Percentiles rank a stretch among this genome's conserved stretches.
These are phyloP conservation scores for Varanus salvator DNA, from an alignment of 2,113 vertebrate genomes.

Conservation along the genomic window DNA sequence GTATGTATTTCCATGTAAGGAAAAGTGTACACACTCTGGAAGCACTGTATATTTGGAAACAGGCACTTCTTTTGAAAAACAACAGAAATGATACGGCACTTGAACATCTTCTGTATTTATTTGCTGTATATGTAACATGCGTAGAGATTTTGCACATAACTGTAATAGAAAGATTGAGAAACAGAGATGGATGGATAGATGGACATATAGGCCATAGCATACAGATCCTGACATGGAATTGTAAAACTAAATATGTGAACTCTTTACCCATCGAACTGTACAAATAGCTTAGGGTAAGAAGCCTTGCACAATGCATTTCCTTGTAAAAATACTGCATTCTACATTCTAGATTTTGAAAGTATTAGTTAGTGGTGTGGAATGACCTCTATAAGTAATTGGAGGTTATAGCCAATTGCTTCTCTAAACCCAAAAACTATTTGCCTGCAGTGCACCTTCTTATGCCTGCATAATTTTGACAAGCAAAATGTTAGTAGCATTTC, in stretches of 20 bases:
- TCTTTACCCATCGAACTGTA: constrained; percentile 30
- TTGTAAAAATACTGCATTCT: not conserved
- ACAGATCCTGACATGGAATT: constrained; percentile 24
- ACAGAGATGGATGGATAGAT: not conserved
- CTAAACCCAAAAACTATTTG: not conserved
- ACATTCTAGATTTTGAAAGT: not conserved
- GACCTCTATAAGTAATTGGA: constrained; percentile 41
- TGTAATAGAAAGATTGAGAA: constrained; percentile 29
- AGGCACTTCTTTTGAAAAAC: not conserved
- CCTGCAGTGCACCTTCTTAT: not conserved
- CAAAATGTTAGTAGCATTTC: not conserved
- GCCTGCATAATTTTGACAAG: not conserved
- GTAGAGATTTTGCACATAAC: constrained; percentile 43
- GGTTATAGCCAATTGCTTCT: constrained; percentile 34
- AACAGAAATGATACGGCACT: not conserved
- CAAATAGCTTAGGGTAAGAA: constrained; percentile 37
- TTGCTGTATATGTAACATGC: not conserved
- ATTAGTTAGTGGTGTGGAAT: constrained; percentile 47
- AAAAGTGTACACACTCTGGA: not conserved
- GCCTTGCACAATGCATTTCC: constrained; percentile 63
- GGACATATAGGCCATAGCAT: constrained; percentile 30
- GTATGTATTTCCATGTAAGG: not conserved
- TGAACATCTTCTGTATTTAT: not conserved
- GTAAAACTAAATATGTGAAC: constrained; percentile 38
- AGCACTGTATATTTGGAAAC: not conserved